Evolutionary conservation across 2,797 vertebrate species (phyloP).

Genomic region (Rachycentron canadum): DNA sequence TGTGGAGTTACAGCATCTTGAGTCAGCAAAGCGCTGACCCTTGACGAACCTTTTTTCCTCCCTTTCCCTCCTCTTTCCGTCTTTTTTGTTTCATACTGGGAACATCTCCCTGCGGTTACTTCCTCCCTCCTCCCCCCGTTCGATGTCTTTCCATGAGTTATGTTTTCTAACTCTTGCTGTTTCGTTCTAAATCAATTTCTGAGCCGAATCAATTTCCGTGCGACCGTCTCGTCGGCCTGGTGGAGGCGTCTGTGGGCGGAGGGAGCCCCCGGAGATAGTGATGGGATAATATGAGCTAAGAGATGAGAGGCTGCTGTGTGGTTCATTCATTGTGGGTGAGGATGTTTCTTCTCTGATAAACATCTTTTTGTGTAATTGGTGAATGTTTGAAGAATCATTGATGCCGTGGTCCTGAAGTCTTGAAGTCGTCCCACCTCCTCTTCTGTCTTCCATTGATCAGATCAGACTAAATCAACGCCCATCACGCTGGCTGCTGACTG

Average conservation of each 20-base stretch:
- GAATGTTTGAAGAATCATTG: too few relatives aligned
- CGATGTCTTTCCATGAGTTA: conserved; percentile 12
- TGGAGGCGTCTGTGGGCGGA: not conserved
- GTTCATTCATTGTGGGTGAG: not conserved
- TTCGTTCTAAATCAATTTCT: conserved; percentile 31
- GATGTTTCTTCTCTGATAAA: not conserved
- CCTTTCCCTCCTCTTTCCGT: not conserved
- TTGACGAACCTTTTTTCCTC: not conserved
- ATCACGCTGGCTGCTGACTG: too few relatives aligned
- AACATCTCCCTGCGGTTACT: conserved; percentile 6
- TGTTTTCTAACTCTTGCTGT: conserved; percentile 11
- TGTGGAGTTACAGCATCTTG: conserved; percentile 32
- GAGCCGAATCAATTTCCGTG: conserved; percentile 24
- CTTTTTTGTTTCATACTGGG: not conserved
- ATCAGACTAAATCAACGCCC: too few relatives aligned
- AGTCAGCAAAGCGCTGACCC: conserved; percentile 50
- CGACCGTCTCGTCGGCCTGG: not conserved
- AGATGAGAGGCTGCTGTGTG: not conserved
- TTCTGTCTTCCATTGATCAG: too few relatives aligned
- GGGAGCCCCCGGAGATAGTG: not conserved
- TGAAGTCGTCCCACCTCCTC: too few relatives aligned
- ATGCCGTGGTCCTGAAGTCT: too few relatives aligned
- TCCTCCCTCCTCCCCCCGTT: conserved; percentile 19
- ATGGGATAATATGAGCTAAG: not conserved
- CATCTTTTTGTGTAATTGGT: too few relatives aligned